phyloP scores from a whole-genome alignment of 1,140 invertebrate species.

The Bombus terrestris region DNA sequence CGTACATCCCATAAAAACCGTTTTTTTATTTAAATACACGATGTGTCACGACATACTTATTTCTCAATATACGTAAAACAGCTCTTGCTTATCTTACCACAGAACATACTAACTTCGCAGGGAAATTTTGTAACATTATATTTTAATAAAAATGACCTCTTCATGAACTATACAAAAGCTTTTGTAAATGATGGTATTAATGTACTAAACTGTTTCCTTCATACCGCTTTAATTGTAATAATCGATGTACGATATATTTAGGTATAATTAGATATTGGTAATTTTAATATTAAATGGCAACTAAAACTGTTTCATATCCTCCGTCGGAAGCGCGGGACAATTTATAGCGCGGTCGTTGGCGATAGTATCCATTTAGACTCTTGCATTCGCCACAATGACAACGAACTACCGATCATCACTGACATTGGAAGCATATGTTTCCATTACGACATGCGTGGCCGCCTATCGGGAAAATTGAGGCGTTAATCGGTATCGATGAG shows the following conservation, averaged over 20 bases:
- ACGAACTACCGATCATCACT: constrained; percentile 35
- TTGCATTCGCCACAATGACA: constrained; percentile 18
- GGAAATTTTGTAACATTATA: neutral
- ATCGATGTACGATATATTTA: neutral
- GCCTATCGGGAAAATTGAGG: constrained; percentile 14
- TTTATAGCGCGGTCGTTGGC: neutral
- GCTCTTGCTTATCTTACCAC: too few species aligned
- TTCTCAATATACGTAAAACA: too few species aligned
- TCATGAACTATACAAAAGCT: neutral
- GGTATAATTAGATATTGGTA: neutral
- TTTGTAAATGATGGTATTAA: neutral
- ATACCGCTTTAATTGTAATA: neutral
- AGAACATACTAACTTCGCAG: neutral
- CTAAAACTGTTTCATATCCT: neutral
- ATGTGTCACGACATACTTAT: too few species aligned
- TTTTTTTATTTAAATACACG: neutral
- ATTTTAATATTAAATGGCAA: neutral
- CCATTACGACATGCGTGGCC: constrained; percentile 7
- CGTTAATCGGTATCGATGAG: constrained; percentile 44
- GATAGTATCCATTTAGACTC: constrained; percentile 10
- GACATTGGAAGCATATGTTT: constrained; percentile 24
- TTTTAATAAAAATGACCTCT: neutral
- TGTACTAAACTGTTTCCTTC: too few species aligned
- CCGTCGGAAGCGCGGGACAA: neutral
- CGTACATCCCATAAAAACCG: neutral